These are phyloP conservation scores for Orchesellides sinensis DNA, from an alignment of 2,888 invertebrate genomes.

Conservation along the genomic window DNA sequence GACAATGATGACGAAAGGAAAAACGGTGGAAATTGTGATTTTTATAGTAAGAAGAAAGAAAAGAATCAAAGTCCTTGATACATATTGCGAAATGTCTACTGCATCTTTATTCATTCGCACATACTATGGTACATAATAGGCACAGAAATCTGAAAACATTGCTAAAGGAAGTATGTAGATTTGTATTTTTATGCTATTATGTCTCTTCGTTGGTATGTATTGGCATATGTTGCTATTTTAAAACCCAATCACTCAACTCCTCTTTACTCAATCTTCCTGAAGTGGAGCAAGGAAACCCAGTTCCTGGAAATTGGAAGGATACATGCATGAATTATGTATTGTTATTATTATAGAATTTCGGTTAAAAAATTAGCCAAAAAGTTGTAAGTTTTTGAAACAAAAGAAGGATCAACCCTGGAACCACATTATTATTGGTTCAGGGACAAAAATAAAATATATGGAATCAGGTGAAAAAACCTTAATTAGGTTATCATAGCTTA, in stretches of 20 bases:
- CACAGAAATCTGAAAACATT: no score
- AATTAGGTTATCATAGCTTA: constrained; percentile 42
- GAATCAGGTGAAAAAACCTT: constrained; percentile 52
- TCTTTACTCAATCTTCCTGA: constrained; percentile 5
- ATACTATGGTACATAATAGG: no score
- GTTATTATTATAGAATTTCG: neutral
- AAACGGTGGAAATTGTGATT: no score
- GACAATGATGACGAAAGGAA: no score
- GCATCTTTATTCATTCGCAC: no score
- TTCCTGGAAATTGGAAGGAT: constrained; percentile 26
- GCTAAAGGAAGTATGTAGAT: no score
- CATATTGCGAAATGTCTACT: no score
- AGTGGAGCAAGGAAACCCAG: constrained; percentile 33
- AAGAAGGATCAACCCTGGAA: neutral
- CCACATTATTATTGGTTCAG: constrained; percentile 36
- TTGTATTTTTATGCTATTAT: no score
- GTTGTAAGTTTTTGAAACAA: neutral
- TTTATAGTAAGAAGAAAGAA: no score
- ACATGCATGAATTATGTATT: neutral
- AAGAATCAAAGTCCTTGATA: no score
- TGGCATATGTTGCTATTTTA: no score
- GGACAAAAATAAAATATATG: constrained; percentile 32
- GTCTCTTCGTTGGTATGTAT: no score
- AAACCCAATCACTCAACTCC: neutral
- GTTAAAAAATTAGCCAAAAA: neutral